These are phyloP conservation scores for Scaptodrosophila latifasciaeformis DNA, from an alignment of 2,888 invertebrate genomes.

Conservation along the genomic window DNA sequence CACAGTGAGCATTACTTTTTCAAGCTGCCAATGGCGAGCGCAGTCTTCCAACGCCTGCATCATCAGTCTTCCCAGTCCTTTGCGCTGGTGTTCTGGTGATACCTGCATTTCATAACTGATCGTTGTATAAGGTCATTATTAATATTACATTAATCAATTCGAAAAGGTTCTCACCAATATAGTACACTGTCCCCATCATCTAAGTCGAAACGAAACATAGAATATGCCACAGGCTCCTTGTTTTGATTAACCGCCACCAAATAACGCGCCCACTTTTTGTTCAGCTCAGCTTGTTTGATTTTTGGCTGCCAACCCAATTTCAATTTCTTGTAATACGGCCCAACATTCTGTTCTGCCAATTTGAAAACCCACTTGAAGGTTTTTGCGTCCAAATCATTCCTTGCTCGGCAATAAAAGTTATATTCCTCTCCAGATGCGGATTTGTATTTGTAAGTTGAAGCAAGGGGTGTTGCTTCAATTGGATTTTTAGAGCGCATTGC, in stretches of 20 bases:
- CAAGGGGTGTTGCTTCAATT: slow-evolving; percentile 55
- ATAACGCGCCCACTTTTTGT: slow-evolving; percentile 80
- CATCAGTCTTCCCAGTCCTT: slow-evolving; percentile 87
- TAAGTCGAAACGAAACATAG: slow-evolving; percentile 85
- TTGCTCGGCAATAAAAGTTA: slow-evolving; percentile 65
- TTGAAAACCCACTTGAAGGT: slow-evolving; percentile 74
- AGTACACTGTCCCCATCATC: slow-evolving; percentile 82
- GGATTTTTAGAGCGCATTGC: slow-evolving; percentile 71
- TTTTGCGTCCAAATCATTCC: slow-evolving; percentile 69
- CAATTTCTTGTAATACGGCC: slow-evolving; percentile 68
- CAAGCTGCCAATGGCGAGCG: slow-evolving; percentile 82
- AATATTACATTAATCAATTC: background rate
- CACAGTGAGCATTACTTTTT: slow-evolving; percentile 85
- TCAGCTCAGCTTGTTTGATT: slow-evolving; percentile 80
- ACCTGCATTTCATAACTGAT: slow-evolving; percentile 89
- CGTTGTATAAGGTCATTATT: too few species aligned
- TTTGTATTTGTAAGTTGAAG: too few species aligned
- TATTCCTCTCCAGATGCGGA: slow-evolving; percentile 48
- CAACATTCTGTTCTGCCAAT: slow-evolving; percentile 73
- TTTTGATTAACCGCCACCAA: slow-evolving; percentile 76
- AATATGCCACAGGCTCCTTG: slow-evolving; percentile 79
- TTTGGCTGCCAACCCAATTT: slow-evolving; percentile 81
- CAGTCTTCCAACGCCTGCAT: slow-evolving; percentile 84
- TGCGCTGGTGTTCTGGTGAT: slow-evolving; percentile 79
- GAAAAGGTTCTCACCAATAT: slow-evolving; percentile 78